phyloP scores from a whole-genome alignment of 2,113 vertebrate genomes.

The Tenebrosternarchus preto region DNA sequence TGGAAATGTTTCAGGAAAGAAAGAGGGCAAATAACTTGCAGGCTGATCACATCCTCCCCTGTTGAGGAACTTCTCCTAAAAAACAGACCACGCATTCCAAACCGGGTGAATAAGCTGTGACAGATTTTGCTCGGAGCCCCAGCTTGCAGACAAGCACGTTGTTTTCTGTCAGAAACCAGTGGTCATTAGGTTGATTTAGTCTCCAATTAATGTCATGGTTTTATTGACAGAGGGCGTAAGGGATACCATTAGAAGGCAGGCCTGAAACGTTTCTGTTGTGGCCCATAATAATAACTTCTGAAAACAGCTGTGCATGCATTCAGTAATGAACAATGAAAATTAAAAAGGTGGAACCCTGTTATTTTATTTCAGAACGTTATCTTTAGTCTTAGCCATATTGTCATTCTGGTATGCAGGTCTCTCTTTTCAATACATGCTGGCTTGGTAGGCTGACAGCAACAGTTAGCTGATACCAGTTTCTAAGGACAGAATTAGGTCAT shows the following conservation, averaged over 20 bases:
- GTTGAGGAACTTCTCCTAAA: neutral
- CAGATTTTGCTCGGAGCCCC: slow-evolving; percentile 15
- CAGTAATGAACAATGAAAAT: too few relatives aligned
- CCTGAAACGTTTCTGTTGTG: slow-evolving; percentile 2
- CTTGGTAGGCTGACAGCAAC: too few relatives aligned
- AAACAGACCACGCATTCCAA: neutral
- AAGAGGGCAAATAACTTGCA: too few relatives aligned
- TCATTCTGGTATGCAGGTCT: too few relatives aligned
- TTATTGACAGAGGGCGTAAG: slow-evolving; percentile 27
- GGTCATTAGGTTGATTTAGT: slow-evolving; percentile 25
- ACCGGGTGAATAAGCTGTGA: neutral
- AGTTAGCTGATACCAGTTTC: too few relatives aligned
- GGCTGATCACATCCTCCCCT: too few relatives aligned
- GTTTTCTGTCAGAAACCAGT: slow-evolving; percentile 15
- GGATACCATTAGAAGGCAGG: slow-evolving; percentile 1
- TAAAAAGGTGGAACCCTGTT: too few relatives aligned
- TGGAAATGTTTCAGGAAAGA: neutral
- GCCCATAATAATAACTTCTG: neutral
- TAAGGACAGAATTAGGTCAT: too few relatives aligned
- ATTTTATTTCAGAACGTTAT: too few relatives aligned
- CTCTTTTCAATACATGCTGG: too few relatives aligned
- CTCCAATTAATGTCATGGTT: slow-evolving; percentile 28
- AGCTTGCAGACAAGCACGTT: slow-evolving; percentile 14
- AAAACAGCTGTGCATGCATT: slow-evolving; percentile 10
- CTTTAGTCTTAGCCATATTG: too few relatives aligned